Evolutionary conservation across 2,797 vertebrate genomes (phyloP).

Genomic region (Myotis planiceps): DNA sequence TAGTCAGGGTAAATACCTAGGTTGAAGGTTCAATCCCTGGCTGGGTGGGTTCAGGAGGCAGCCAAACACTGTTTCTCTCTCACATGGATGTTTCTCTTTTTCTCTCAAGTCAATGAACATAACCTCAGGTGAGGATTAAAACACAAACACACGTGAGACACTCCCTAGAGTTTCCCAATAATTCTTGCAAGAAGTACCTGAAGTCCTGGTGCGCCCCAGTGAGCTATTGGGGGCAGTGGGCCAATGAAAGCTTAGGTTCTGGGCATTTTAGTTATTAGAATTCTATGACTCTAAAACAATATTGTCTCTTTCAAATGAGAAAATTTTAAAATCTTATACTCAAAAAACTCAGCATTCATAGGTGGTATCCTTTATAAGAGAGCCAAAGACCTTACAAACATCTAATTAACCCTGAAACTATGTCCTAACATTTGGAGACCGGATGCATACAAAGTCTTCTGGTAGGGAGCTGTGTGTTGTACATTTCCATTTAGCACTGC

Average conservation of each 20-base stretch:
- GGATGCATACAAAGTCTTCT: not conserved
- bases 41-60: too few species aligned
- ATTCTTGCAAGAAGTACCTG: not conserved
- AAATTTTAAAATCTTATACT: not conserved
- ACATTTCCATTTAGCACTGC: not conserved
- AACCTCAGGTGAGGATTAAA: too few species aligned
- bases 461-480: not conserved
- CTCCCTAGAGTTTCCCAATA: not conserved
- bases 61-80: too few species aligned
- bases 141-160: not conserved
- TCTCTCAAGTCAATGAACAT: too few species aligned
- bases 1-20: too few species aligned
- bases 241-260: not conserved
- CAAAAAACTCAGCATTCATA: not conserved
- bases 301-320: conserved; percentile 17
- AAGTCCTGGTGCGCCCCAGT: not conserved
- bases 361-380: not conserved
- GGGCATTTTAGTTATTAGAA: not conserved
- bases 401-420: not conserved
- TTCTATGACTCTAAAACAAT: not conserved
- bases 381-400: not conserved
- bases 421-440: not conserved
- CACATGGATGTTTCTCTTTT: too few species aligned
- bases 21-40: too few species aligned
- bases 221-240: not conserved